Evolutionary conservation across 2,113 vertebrate species (phyloP).

Genomic region (Caracal caracal): DNA sequence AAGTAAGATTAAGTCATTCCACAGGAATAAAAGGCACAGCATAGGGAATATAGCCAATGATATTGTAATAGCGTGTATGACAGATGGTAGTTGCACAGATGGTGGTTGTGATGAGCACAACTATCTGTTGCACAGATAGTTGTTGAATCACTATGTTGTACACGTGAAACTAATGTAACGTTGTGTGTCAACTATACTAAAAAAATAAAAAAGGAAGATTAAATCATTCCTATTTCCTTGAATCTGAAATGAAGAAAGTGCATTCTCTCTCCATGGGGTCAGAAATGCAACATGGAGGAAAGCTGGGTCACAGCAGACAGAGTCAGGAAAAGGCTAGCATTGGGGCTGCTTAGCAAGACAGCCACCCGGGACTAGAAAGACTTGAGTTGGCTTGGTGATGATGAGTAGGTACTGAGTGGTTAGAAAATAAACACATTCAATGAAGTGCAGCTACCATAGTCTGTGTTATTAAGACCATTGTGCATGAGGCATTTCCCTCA

Average conservation of each 20-base stretch:
- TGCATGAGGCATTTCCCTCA: neutral
- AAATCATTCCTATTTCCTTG: neutral
- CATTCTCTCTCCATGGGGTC: neutral
- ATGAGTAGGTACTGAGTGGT: neutral
- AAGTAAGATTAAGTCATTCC: neutral
- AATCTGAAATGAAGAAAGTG: neutral
- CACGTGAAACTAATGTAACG: neutral
- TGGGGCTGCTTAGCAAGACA: neutral
- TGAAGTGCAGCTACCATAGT: neutral
- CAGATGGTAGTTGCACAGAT: neutral
- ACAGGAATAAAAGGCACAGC: neutral
- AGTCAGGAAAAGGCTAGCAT: neutral
- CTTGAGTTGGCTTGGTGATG: neutral
- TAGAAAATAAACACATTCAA: neutral
- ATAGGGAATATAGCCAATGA: neutral
- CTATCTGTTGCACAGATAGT: too few relatives aligned
- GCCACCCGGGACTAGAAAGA: neutral
- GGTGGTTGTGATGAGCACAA: neutral
- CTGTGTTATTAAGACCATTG: neutral
- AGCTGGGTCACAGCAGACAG: neutral
- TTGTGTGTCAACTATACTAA: neutral
- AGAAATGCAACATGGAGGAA: neutral
- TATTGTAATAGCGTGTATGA: neutral
- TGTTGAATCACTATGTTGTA: neutral
- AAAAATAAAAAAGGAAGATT: neutral